phyloP scores from a whole-genome alignment of 2,797 vertebrate species.

The Arrhamphus sclerolepis region DNA sequence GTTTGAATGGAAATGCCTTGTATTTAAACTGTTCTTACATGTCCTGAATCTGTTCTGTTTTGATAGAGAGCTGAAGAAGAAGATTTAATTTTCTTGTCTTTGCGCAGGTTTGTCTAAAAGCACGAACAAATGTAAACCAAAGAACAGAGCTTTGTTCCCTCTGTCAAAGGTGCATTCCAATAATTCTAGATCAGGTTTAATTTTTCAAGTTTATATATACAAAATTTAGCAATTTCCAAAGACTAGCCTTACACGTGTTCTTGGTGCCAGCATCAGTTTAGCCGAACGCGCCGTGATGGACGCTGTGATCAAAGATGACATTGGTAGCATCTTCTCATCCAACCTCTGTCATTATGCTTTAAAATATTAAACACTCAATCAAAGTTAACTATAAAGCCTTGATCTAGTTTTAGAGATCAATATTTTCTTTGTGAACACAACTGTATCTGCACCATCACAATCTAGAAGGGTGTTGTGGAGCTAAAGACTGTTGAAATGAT shows the following conservation, averaged over 20 bases:
- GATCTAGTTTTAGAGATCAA: slow-evolving; percentile 5
- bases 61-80: slow-evolving; percentile 20
- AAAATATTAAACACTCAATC: slow-evolving; percentile 14
- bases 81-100: neutral
- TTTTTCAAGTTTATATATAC: no score
- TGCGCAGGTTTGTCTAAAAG: neutral
- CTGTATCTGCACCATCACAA: neutral
- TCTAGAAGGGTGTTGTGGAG: neutral
- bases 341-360: neutral
- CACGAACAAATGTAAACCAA: neutral
- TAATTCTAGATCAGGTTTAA: slow-evolving; percentile 7
- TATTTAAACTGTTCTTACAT: slow-evolving; percentile 41
- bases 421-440: neutral
- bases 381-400: slow-evolving; percentile 1
- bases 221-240: slow-evolving; percentile 3
- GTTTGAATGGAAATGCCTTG: neutral
- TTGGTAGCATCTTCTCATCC: slow-evolving; percentile 14
- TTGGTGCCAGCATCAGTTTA: neutral
- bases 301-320: neutral
- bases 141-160: neutral
- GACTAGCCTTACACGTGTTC: neutral
- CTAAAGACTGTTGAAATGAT: neutral
- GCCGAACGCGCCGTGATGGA: neutral
- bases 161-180: slow-evolving; percentile 6
- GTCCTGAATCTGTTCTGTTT: slow-evolving; percentile 28